Base-by-base conservation (phyloP, 2,888 invertebrate genomes). In the Hydropsyche betteni region DNA sequence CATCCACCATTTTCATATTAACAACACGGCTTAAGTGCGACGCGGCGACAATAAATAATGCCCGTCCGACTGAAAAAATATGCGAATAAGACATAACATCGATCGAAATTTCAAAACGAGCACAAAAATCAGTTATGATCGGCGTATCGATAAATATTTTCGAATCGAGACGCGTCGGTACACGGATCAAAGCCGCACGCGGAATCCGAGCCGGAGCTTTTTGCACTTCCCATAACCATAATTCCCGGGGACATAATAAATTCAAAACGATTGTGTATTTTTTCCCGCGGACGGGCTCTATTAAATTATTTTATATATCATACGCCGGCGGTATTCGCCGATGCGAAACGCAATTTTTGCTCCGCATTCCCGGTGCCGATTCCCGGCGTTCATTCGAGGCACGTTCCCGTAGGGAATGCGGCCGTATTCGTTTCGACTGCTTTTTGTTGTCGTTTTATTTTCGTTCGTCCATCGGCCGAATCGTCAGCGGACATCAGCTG, bases 131-230 rank as follows among this genome's bases (percentile, higher is more conserved):
- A 16, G 24, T 24, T 16, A 58, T 24, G 58, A 58, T 8, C 58
- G 24, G 16, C 24, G 8, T 24, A 16, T 16, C 58, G 16, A 58
- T 44, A 53, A 58, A 24, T 24, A 58, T 58, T 58, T 53, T 58
- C 24, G 58, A 14, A 24, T n/a, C 53, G 16, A 16, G 24, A 58
- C 16, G 58, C 58, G 58, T 58, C 58, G 58, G 58, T 24, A 58
- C 58, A 16, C 14, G 58, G 58, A 58, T 16, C 58, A 16, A 8
- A 58, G 58, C n/a, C 58, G 58, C 58, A 34, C 24, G 36, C 58
- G 72, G 72, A 75, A 75, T 75, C 61, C 75, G 51, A 53, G n/a
- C 12, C 12, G 69, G 69, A 36, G 68, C 34, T 55, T 68, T 75
- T 75, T 75, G 68, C 24, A 5, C 51, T 44, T 58, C 69, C 69